Conservation (phyloP, 2,888 invertebrate species). For the Aelia acuminata region DNA sequence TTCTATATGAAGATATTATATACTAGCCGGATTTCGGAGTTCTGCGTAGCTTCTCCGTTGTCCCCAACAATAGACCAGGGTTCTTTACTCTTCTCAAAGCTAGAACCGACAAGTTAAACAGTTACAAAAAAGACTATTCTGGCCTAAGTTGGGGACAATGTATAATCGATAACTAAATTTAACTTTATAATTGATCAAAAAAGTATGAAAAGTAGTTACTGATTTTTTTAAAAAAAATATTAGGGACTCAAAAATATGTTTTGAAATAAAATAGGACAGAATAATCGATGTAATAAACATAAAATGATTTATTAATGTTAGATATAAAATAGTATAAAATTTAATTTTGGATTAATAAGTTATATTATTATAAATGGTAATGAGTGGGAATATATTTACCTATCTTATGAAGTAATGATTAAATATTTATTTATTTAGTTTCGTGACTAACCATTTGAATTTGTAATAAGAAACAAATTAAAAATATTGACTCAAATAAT, state of each 20-base stretch:
- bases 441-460: not conserved
- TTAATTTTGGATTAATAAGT: not conserved
- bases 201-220: not conserved
- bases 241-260: not conserved
- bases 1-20: constrained; percentile 44
- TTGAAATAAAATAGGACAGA: not conserved
- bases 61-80: constrained; percentile 52
- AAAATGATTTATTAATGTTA: not conserved
- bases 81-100: constrained; percentile 54
- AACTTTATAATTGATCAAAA: not conserved
- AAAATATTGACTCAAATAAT: not conserved
- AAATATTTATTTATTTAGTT: not conserved
- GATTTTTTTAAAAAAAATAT: not conserved
- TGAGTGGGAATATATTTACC: too few relatives aligned
- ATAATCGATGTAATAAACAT: constrained; percentile 17
- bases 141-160: constrained; percentile 41
- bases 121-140: constrained; percentile 42
- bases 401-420: not conserved
- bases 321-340: not conserved
- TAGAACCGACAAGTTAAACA: constrained; percentile 47
- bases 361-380: not conserved
- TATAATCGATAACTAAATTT: not conserved
- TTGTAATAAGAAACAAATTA: not conserved
- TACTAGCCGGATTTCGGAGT: constrained; percentile 56
- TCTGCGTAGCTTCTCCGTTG: constrained; percentile 50